Evolutionary conservation across 2,888 invertebrate genomes (phyloP).

Genomic region (Rhopalosiphum nymphaeae): DNA sequence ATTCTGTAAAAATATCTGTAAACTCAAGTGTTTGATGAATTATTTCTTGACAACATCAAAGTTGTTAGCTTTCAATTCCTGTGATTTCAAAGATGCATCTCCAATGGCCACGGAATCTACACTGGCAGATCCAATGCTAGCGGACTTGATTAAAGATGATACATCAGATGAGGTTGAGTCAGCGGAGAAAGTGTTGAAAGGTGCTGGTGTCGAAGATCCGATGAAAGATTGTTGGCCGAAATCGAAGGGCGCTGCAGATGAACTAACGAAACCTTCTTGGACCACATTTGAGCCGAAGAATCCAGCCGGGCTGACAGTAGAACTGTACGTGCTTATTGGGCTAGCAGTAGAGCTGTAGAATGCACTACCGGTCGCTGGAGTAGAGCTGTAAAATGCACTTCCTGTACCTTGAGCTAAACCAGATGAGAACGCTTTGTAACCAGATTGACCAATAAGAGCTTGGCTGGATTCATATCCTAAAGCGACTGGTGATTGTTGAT

Average conservation of each 20-base stretch:
- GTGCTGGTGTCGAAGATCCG: constrained; percentile 40
- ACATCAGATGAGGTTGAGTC: neutral
- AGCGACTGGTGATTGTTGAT: constrained; percentile 27
- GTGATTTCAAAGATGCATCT: neutral
- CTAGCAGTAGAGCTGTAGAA: constrained; percentile 21
- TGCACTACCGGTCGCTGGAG: neutral
- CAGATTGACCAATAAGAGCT: constrained; percentile 9
- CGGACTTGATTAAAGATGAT: neutral
- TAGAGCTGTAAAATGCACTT: neutral
- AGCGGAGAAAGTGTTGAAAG: constrained; percentile 25
- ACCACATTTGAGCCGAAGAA: constrained; percentile 28
- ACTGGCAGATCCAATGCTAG: neutral
- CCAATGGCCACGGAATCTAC: neutral
- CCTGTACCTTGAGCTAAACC: neutral
- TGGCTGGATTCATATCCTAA: constrained; percentile 28
- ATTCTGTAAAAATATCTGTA: neutral
- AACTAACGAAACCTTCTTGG: constrained; percentile 17
- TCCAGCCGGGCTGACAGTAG: constrained; percentile 23
- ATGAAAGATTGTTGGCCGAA: constrained; percentile 32
- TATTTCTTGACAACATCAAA: neutral
- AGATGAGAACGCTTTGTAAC: constrained; percentile 35
- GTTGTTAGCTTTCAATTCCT: neutral
- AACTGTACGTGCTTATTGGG: constrained; percentile 14
- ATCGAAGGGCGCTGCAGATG: neutral
- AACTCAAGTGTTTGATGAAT: neutral